These are phyloP conservation scores for Cepaea hortensis DNA, from an alignment of 2,888 invertebrate species.

Conservation along the genomic window DNA sequence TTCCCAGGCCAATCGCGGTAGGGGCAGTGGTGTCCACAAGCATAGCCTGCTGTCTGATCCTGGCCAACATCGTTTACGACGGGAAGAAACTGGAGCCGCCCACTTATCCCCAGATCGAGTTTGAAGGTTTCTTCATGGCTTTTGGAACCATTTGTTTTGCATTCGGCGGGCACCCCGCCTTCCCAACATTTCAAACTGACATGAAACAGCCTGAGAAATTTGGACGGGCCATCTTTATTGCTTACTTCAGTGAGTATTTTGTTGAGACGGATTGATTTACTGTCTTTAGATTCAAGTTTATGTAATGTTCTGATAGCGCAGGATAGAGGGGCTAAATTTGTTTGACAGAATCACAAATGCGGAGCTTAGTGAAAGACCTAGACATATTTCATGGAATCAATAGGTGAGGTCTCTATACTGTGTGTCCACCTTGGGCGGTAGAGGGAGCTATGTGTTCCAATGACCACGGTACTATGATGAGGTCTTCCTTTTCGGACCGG, in stretches of 20 bases:
- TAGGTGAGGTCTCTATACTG: no score
- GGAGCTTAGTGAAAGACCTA: no score
- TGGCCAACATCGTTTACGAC: slow-evolving; percentile 81
- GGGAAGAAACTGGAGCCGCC: slow-evolving; percentile 74
- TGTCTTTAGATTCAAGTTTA: not conserved
- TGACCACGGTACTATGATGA: no score
- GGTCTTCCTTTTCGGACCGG: no score
- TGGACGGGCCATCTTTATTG: slow-evolving; percentile 83
- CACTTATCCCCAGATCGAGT: slow-evolving; percentile 64
- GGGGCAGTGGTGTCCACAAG: slow-evolving; percentile 82
- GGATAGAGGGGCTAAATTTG: no score
- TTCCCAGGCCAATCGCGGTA: slow-evolving; percentile 81
- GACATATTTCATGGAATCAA: no score
- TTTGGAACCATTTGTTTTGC: slow-evolving; percentile 85
- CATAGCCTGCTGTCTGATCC: slow-evolving; percentile 81
- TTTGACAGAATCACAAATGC: no score
- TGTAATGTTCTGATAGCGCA: no score
- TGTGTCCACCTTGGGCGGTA: no score
- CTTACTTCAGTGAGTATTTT: slow-evolving; percentile 82
- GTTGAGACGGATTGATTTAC: not conserved
- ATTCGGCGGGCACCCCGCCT: slow-evolving; percentile 85
- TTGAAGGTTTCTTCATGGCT: slow-evolving; percentile 83
- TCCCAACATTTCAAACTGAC: slow-evolving; percentile 93
- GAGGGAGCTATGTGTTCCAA: no score
- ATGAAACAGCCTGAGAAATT: slow-evolving; percentile 88